Evolutionary conservation across 2,888 invertebrate genomes (phyloP), one percentile per base, ranked within the genome.

Genomic region (Brenthis daphne): DNA sequence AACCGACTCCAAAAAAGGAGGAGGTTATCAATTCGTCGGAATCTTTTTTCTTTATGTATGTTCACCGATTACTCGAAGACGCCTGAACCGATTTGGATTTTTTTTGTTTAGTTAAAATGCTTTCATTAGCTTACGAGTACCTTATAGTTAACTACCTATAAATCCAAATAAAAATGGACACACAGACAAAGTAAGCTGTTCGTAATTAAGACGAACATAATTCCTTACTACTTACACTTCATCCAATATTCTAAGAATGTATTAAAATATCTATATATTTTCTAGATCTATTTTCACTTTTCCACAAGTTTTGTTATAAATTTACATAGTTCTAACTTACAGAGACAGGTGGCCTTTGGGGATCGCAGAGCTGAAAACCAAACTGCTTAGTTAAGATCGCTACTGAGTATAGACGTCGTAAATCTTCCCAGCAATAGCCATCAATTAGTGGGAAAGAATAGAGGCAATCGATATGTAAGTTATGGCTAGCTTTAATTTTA

Each of bases 301-400:
- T 16, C n/a, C 20, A 6, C 37, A 63, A 63, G 53, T 54, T 63
- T 43, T 8, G 56, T 63, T 63, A 61, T 56, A 63, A 67, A 67
- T 67, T 63, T 54, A 69, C 61, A 61, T 69, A 69, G 63, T 66
- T 66, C 57, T 43, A 61, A 63, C 54, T 51, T 57, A 43, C 61
- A 54, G 57, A 63, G 69, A 60, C 69, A 71, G 65, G 68, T 71
- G 64, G 68, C 57, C 61, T 65, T 71, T 57, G 70, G 57, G 71
- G 57, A 65, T 65, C 56, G 57, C 51, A 20, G 48, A 54, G 57
- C 29, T 61, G 61, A 66, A 63, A 68, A 57, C 68, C 53, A 53
- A 55, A 71, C 61, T 68, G 68, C 70, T 71, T 65, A 68, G 70
- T 71, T 71, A 68, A 65, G 63, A 63, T 71, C 70, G 48, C 65